Base-by-base conservation (phyloP, 2,113 vertebrate genomes). In the Paramisgurnus dabryanus region DNA sequence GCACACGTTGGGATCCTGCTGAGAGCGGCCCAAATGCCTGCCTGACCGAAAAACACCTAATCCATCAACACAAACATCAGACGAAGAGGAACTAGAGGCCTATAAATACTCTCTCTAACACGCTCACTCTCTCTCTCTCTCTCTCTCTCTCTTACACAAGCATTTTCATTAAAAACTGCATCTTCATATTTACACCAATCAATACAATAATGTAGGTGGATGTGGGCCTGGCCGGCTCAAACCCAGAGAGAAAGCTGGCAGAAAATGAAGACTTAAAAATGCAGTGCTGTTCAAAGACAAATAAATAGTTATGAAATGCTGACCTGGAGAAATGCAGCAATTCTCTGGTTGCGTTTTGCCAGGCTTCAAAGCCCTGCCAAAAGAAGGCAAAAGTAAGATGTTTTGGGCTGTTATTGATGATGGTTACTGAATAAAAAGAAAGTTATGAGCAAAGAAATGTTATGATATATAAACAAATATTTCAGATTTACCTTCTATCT, bases 41-140 rank as follows among this genome's bases (percentile, higher is more conserved):
- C 82, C 76, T 82, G 72, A 80, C 76, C 85, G 72, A 80, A 58
- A 80, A 84, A 84, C 82, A 80, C 67, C 71, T 49, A 84, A 84
- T 86, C 82, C 76, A 86, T 86, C 85, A 84, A 80, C 67, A 82
- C 79, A 81, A 78, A 76, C 79, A 77, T 81, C 80, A 86, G 67
- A 86, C 67, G 72, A 63, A 83, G 63, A 78, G 82, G 73, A 83
- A 86, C 78, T 57, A 78, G 66, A 57, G 73, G 50, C 53, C 27
- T 84, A 84, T 72, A 82, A 77, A 86, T 82, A 67, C 70, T 41
- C 75, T 47, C 58, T 58, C 39, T 47, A 34, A 12, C 60, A 27
- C 80, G 18, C 41, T 47, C 45, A 2, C 58, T 57, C 49, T 40
- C 27, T 61, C 57, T 65, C 22, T 0, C 53, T 50, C 67, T 53